Evolutionary conservation across 2,888 invertebrate species (phyloP), one percentile per base, ranked within the genome.

Genomic region (Drosophila formosana): DNA sequence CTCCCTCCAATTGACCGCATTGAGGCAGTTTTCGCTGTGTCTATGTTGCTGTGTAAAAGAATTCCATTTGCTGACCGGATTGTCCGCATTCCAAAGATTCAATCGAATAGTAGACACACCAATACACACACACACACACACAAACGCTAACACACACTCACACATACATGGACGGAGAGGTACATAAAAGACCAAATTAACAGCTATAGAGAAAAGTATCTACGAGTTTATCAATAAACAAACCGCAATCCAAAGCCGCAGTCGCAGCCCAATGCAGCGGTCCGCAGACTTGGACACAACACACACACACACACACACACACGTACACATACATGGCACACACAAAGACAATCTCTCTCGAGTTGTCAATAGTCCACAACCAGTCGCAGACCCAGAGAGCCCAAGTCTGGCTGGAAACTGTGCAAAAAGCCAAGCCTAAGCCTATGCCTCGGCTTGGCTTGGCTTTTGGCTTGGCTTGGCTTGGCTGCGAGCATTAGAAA

Each of bases 41-140:
- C 34, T 66, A 26, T 50, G 60, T 78, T 80, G 72, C 75, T 82
- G 80, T 80, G 81, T 75, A 75, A 81, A 82, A 89, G 88, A 89
- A 90, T 89, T 87, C 88, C 89, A 90, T 87, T 87, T 82, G 80
- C 78, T 79, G 86, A 90, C 90, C 86, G 88, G 90, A 90, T 90
- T 90, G 89, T 89, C 90, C 90, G 89, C 90, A 90, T 90, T 90
- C 90, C 90, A 81, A 62, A 76, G 78, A 87, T 83, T 88, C 82
- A 81, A 89, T 85, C 87, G 85, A 80, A 82, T 80, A 75, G 79
- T 78, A 75, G 67, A 64, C 58, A 72, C 65, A 79, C 62, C 60
- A 32, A 78, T 50, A 69, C 63, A 69, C 39, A 60, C 49, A 53
- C 43, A 58, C 18, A 70, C 41, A 51, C 41, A 66, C 46, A 64